Base-by-base conservation (phyloP, 2,888 invertebrate species). In the Synergus itoensis region DNA sequence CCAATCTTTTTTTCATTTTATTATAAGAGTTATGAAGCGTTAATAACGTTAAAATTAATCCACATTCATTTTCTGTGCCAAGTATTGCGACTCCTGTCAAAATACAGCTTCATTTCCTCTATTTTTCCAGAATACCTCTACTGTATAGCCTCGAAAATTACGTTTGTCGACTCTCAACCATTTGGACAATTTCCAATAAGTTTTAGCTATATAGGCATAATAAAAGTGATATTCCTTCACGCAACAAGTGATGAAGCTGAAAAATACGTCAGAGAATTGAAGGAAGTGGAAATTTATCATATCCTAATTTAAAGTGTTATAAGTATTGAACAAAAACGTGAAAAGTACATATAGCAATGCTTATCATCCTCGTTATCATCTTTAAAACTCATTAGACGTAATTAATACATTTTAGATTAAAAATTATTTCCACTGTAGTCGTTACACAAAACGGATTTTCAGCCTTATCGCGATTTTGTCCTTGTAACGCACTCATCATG, bases 81-180 rank as follows among this genome's bases (percentile, higher is more conserved):
- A 60, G 12, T 60, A 1, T 60, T 21, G 60, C 60, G 18, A 21
- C 21, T 60, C 12, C 21, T 60, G 60, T 21, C 21, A 21, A 60
- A 60, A 60, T 60, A 60, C 21, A 11, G 21, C 60, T 60, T 21
- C 21, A 60, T 21, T 60, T 60, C 60, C 60, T 60, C 60, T 60
- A 60, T 60, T 60, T 60, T 60, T 60, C 21, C 60, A 18, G 60
- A 60, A 60, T 60, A 12, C 21, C 60, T 21, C 18, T 21, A 9
- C 18, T 3, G 9, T 9, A 21, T 18, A 3, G 60, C 60, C 11
- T 18, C 21, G n/a, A 11, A 60, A 18, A 18, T 21, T 60, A 11
- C 18, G 60, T 4, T 60, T 21, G 60, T 60, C 60, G 21, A 60
- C 21, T 21, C 21, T 9, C 21, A 21, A 28, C 12, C 12, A 28